These are phyloP conservation scores for Onthophagus taurus DNA, from an alignment of 1,140 invertebrate genomes.

Conservation along the genomic window DNA sequence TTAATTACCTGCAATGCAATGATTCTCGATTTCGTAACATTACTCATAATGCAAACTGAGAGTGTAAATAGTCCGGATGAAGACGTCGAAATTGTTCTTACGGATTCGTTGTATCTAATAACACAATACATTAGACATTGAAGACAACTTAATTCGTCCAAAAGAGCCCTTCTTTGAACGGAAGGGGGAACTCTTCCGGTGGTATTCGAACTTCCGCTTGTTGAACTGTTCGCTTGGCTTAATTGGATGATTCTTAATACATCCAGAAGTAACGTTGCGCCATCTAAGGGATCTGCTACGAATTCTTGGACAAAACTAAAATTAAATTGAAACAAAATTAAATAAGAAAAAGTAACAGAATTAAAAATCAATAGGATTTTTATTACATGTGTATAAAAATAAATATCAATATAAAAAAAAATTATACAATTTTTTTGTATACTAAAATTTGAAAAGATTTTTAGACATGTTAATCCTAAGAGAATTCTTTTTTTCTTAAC, in stretches of 20 bases:
- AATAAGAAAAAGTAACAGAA: conserved; percentile 3
- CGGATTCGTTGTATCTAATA: conserved; percentile 62
- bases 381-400: conserved; percentile 6
- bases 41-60: conserved; percentile 79
- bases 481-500: too few relatives aligned
- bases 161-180: conserved; percentile 56
- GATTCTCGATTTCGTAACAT: conserved; percentile 70
- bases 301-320: conserved; percentile 84
- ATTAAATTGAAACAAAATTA: conserved; percentile 22
- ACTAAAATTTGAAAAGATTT: too few relatives aligned
- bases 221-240: conserved; percentile 45
- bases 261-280: conserved; percentile 69
- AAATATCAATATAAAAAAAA: not conserved
- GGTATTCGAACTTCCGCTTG: conserved; percentile 31
- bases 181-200: conserved; percentile 46
- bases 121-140: conserved; percentile 76
- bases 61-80: conserved; percentile 77
- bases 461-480: conserved; percentile 3
- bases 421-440: too few relatives aligned
- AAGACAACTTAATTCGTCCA: conserved; percentile 83
- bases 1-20: conserved; percentile 68
- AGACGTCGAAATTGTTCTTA: conserved; percentile 61
- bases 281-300: conserved; percentile 71
- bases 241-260: conserved; percentile 75
- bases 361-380: not conserved